Percentiles rank a stretch among this genome's conserved stretches.
phyloP scores from a whole-genome alignment of 2,797 vertebrate species.

The Thunnus albacares region DNA sequence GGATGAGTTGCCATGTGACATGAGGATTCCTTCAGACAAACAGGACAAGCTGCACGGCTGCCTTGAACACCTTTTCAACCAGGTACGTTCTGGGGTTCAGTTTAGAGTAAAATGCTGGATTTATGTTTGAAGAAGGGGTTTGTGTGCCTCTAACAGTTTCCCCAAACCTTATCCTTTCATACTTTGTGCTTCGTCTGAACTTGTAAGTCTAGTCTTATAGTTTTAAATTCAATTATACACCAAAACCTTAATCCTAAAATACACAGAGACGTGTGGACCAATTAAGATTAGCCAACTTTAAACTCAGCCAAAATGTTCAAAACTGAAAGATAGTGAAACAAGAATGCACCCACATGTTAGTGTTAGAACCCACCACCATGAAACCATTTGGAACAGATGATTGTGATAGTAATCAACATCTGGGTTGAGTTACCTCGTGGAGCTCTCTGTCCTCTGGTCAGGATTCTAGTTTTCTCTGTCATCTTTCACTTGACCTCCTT shows the following conservation, averaged over 20 bases:
- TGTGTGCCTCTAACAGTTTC: too few species aligned
- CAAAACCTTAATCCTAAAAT: constrained; percentile 16
- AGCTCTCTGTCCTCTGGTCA: constrained; percentile 57
- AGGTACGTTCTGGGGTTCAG: constrained; percentile 81
- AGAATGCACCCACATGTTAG: constrained; percentile 23
- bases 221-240: neutral
- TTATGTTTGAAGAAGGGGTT: neutral
- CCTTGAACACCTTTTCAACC: constrained; percentile 98
- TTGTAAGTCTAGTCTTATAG: neutral
- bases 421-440: constrained; percentile 66
- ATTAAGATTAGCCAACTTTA: neutral
- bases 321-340: constrained; percentile 26
- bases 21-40: constrained; percentile 97
- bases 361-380: neutral
- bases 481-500: constrained; percentile 46
- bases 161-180: neutral
- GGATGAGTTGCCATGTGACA: constrained; percentile 96
- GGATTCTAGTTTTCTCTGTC: constrained; percentile 40
- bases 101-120: neutral
- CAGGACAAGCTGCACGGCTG: constrained; percentile 99
- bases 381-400: constrained; percentile 57
- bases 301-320: neutral
- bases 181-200: too few species aligned
- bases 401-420: constrained; percentile 67
- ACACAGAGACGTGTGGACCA: neutral